These are phyloP conservation scores for Venustoraphidia nigricollis DNA, from an alignment of 2,888 invertebrate species.

Conservation along the genomic window DNA sequence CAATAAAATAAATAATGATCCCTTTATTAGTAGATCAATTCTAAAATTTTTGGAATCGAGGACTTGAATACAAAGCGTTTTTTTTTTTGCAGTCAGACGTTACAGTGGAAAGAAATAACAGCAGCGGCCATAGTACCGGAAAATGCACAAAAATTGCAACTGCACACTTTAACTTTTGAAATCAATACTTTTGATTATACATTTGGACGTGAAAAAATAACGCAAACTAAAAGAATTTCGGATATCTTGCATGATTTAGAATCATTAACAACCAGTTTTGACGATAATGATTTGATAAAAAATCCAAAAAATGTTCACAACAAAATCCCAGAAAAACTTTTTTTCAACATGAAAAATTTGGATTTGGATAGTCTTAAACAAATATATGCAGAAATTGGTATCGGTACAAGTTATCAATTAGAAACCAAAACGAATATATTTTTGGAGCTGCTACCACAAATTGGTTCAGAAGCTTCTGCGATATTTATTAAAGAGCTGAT, in stretches of 20 bases:
- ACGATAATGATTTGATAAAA: slow-evolving; percentile 6
- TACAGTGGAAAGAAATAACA: too few species aligned
- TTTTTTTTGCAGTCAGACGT: too few species aligned
- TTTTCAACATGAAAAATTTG: slow-evolving; percentile 26
- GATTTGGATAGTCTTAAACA: slow-evolving; percentile 26
- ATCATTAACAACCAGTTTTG: slow-evolving; percentile 6
- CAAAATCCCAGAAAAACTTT: slow-evolving; percentile 4
- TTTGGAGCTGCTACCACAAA: slow-evolving; percentile 52
- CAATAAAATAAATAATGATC: too few species aligned
- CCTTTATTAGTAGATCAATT: too few species aligned
- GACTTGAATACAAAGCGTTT: too few species aligned
- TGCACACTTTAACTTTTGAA: too few species aligned
- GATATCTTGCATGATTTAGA: slow-evolving; percentile 2
- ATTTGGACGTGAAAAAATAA: slow-evolving; percentile 1
- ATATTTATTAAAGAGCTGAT: slow-evolving; percentile 48
- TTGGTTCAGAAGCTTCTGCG: slow-evolving; percentile 48
- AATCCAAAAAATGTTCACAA: slow-evolving; percentile 4
- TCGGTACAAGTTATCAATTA: slow-evolving; percentile 58
- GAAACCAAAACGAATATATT: slow-evolving; percentile 61
- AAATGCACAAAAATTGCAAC: too few species aligned
- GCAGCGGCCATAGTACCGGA: too few species aligned
- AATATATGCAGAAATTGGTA: slow-evolving; percentile 38
- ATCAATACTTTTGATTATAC: too few species aligned
- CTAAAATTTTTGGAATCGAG: too few species aligned
- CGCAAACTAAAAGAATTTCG: slow-evolving; percentile 1